These are phyloP conservation scores for Sepioteuthis lessoniana DNA, from an alignment of 2,888 invertebrate genomes.

Conservation along the genomic window DNA sequence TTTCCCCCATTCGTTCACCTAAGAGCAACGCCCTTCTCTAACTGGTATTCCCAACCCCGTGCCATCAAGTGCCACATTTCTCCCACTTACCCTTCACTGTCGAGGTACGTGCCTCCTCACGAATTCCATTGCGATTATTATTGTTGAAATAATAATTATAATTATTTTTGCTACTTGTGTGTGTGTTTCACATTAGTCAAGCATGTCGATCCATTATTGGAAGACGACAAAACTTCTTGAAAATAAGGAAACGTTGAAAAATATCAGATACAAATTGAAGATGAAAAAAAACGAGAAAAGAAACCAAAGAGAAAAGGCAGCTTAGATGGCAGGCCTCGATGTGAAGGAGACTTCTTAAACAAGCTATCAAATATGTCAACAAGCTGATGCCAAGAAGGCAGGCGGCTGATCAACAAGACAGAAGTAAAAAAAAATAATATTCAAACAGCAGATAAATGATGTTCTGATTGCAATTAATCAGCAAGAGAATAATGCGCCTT, in stretches of 20 bases:
- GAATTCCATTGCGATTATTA: conserved; percentile 13
- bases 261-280: neutral
- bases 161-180: conserved; percentile 33
- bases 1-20: neutral
- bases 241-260: conserved; percentile 33
- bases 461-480: neutral
- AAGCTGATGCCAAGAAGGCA: conserved; percentile 23
- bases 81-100: neutral
- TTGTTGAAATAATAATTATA: conserved; percentile 33
- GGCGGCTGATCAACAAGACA: conserved; percentile 6
- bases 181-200: conserved; percentile 23
- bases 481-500: neutral
- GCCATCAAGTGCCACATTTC: neutral
- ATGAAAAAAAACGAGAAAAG: neutral
- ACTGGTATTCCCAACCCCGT: neutral
- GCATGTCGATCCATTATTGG: conserved; percentile 33
- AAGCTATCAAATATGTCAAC: conserved; percentile 33
- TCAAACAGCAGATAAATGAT: neutral
- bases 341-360: conserved; percentile 23
- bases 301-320: neutral
- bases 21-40: neutral
- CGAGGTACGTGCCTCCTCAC: neutral
- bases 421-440: neutral
- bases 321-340: neutral
- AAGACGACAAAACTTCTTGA: neutral